These are phyloP conservation scores for Notolepis coatsorum DNA, from an alignment of 2,797 vertebrate genomes.

Conservation along the genomic window DNA sequence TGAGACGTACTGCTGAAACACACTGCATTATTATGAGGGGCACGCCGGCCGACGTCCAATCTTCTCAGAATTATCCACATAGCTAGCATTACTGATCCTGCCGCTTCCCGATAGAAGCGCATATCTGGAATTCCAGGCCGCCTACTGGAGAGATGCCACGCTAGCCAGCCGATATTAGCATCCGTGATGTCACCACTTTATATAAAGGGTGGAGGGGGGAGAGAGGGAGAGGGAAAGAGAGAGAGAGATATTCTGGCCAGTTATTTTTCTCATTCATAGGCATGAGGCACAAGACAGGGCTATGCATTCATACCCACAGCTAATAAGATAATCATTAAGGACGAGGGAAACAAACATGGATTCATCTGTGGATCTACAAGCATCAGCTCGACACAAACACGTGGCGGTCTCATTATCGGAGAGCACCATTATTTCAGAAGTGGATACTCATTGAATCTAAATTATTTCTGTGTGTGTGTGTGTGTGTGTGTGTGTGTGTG, in stretches of 20 bases:
- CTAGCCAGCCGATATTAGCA: conserved; percentile 67
- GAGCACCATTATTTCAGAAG: not conserved
- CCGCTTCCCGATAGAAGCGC: conserved; percentile 69
- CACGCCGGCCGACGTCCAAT: conserved; percentile 69
- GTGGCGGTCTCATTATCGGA: not conserved
- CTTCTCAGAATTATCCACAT: conserved; percentile 80
- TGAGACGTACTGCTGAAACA: conserved; percentile 80
- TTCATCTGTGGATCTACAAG: not conserved
- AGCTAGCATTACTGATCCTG: conserved; percentile 81
- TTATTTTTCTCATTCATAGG: conserved; percentile 38
- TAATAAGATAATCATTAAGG: conserved; percentile 20
- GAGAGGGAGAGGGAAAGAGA: conserved; percentile 48
- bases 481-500: not conserved
- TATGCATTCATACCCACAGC: conserved; percentile 20
- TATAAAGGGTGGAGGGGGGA: conserved; percentile 44
- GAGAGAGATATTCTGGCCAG: conserved; percentile 44
- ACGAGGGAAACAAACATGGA: not conserved
- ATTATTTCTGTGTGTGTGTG: not conserved
- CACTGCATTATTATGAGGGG: conserved; percentile 79
- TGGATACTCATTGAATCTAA: not conserved
- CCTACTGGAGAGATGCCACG: conserved; percentile 78
- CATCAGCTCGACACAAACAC: conserved; percentile 12
- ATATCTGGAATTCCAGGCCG: conserved; percentile 82
- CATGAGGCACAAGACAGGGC: conserved; percentile 41
- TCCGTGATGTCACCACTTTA: conserved; percentile 72